These are phyloP conservation scores for Coregonus clupeaformis DNA, from an alignment of 2,113 vertebrate genomes.

Conservation along the genomic window DNA sequence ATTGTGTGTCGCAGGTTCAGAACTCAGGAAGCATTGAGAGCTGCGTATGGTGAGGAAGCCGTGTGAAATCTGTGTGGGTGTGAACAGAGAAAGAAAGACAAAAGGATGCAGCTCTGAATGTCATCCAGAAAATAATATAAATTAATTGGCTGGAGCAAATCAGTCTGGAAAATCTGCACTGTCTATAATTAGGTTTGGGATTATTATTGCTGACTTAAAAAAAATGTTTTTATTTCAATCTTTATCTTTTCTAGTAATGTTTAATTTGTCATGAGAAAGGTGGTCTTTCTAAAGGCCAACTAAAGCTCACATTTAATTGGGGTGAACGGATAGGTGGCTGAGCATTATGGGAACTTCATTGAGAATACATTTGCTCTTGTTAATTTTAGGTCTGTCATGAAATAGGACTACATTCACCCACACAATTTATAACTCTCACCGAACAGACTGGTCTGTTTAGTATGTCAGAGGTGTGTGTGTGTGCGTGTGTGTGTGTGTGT, in stretches of 20 bases:
- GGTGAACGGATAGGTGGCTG: conserved; percentile 38
- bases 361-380: neutral
- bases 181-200: conserved; percentile 57
- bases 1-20: conserved; percentile 42
- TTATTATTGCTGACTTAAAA: conserved; percentile 49
- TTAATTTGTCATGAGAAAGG: conserved; percentile 61
- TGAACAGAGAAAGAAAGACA: neutral
- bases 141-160: conserved; percentile 58
- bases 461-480: conserved; percentile 20
- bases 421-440: no score
- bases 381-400: neutral
- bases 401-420: neutral
- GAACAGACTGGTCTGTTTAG: neutral
- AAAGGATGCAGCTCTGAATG: conserved; percentile 45
- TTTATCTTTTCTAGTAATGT: conserved; percentile 60
- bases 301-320: conserved; percentile 61
- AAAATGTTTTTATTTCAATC: conserved; percentile 44
- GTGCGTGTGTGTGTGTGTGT: conserved; percentile 11
- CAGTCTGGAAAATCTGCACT: conserved; percentile 45
- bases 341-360: conserved; percentile 14
- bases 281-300: conserved; percentile 60
- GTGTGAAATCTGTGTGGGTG: neutral
- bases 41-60: neutral
- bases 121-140: conserved; percentile 58
- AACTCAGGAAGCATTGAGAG: conserved; percentile 40